Base-by-base conservation (phyloP, 2,797 vertebrate genomes). In the Numenius phaeopus region DNA sequence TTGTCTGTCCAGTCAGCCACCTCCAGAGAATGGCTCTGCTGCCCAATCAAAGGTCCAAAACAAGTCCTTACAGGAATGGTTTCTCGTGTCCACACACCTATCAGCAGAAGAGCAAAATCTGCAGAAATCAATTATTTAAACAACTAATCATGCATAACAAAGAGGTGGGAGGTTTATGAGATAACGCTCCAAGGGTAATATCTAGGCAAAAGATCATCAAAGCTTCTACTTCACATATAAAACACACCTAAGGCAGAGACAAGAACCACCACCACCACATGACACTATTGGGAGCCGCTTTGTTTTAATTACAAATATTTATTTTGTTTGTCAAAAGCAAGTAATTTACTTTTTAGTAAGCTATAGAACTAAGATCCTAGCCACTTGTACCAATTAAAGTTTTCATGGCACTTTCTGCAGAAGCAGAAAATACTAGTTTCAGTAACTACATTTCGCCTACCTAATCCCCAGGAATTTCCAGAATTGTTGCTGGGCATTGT, bases 1-100 rank as follows among this genome's bases (percentile, higher is more conserved):
- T 99, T 99, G 89, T 99, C 99, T 47, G 99, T 99, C 99, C 99
- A 99, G 91, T 99, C 99, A 0, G 99, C 99, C 37, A 99, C 99
- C 83, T 99, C 99, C 91, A 99, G 98, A 10, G 98, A 99, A 97
- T 99, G 99, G 90, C 99, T 99, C 70, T 99, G 99, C 97, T 99
- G 99, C 58, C 99, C 99, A 4, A 99, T 98, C 96, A 99, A 98
- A 32, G 99, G 99, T 83, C 99, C 99, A 80, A 99, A 99, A 97
- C 99, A 99, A 55, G 99, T 99, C 88, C 99, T 98, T 66, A 99
- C 98, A 61, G 99, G 98, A 98, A 99, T 99, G 71, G 98, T 96
- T 83, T 99, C 99, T 91, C 98, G 98, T 44, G 99, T 98, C 98
- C 99, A 99, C 20, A 99, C 99, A 94, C 99, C 99, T 99, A 92